These are phyloP conservation scores for Tetramorium alpestre DNA, from an alignment of 1,140 invertebrate genomes.

Conservation along the genomic window DNA sequence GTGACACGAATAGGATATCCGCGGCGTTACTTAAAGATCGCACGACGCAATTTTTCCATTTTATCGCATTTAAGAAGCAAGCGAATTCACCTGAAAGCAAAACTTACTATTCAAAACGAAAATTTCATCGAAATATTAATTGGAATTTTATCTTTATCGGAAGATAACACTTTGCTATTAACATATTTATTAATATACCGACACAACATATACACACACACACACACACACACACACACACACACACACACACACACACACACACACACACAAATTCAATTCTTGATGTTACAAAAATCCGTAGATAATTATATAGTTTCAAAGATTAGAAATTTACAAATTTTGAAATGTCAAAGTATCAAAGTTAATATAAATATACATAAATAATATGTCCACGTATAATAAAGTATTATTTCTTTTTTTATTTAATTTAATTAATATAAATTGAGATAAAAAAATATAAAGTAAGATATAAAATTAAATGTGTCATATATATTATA, in stretches of 20 bases:
- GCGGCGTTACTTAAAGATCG: slow-evolving; percentile 7
- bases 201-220: not conserved
- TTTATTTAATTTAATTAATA: not conserved
- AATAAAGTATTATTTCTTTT: not conserved
- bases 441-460: not conserved
- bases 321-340: not conserved
- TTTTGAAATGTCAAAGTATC: not conserved
- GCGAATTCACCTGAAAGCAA: not conserved
- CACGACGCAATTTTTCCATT: slow-evolving; percentile 17
- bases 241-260: not conserved
- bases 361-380: not conserved
- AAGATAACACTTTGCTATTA: not conserved
- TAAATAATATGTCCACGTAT: not conserved
- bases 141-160: not conserved
- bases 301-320: not conserved
- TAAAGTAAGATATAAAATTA: not conserved
- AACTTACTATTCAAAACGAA: not conserved
- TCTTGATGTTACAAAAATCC: not conserved
- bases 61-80: not conserved
- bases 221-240: too few species aligned
- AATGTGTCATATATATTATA: not conserved
- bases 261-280: not conserved
- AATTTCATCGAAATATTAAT: not conserved
- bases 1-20: slow-evolving; percentile 29
- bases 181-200: too few species aligned